These are phyloP conservation scores for Leptopilina clavipes DNA, from an alignment of 1,140 invertebrate species.

Conservation along the genomic window DNA sequence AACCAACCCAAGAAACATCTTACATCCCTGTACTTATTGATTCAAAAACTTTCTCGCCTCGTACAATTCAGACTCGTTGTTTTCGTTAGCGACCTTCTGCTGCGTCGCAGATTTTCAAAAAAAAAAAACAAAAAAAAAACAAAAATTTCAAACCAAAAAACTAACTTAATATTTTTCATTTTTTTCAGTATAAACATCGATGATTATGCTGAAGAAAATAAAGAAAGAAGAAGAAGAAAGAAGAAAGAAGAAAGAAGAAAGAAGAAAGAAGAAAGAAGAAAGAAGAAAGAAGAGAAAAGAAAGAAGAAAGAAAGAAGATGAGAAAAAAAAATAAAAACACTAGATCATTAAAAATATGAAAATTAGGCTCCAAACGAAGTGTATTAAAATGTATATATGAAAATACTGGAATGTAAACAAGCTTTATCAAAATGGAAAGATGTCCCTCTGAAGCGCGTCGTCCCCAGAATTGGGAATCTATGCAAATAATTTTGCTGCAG, in stretches of 20 bases:
- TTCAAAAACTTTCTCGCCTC: slow-evolving; percentile 51
- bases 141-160: not conserved
- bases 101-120: slow-evolving; percentile 48
- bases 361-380: too few relatives aligned
- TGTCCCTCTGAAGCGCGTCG: not conserved
- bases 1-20: slow-evolving; percentile 49
- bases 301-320: too few relatives aligned
- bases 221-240: too few relatives aligned
- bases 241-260: too few relatives aligned
- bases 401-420: slow-evolving; percentile 11
- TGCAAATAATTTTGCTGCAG: slow-evolving; percentile 25
- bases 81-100: slow-evolving; percentile 27
- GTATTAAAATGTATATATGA: slow-evolving; percentile 31
- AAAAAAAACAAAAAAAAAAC: slow-evolving; percentile 2
- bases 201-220: too few relatives aligned
- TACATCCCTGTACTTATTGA: slow-evolving; percentile 51
- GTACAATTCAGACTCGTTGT: slow-evolving; percentile 34
- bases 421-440: slow-evolving; percentile 1
- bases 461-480: slow-evolving; percentile 20
- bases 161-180: too few relatives aligned
- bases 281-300: too few relatives aligned
- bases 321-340: too few relatives aligned
- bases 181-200: not conserved
- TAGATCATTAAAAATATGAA: not conserved
- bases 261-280: too few relatives aligned